Conservation (phyloP, 2,888 invertebrate genomes). For the Drosophila sordidapex region DNA sequence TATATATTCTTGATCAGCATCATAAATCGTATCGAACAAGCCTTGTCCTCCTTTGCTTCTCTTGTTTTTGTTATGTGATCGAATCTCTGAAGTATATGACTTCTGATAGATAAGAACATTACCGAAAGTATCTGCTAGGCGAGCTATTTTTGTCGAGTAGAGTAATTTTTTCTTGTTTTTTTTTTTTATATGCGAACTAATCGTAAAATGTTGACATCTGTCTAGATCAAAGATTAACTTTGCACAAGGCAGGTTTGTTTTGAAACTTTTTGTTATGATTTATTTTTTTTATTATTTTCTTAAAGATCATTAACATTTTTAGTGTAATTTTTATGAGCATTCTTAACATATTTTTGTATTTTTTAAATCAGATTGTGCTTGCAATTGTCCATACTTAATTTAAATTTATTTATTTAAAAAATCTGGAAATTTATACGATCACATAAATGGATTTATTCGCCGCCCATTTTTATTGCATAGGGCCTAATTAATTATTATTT, state of each 20-base stretch:
- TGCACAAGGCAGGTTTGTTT: neutral
- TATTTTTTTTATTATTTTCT: neutral
- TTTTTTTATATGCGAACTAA: neutral
- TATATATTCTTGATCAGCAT: neutral
- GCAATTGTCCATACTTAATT: neutral
- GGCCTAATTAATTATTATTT: slow-evolving; percentile 20
- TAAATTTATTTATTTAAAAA: neutral
- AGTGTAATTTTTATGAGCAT: neutral
- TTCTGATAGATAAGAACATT: neutral
- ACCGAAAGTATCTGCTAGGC: neutral
- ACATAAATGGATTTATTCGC: neutral
- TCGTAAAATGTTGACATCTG: neutral
- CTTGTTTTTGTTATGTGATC: neutral
- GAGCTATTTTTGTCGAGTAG: neutral
- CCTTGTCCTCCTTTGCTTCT: neutral
- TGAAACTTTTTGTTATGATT: neutral
- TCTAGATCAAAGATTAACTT: slow-evolving; percentile 1
- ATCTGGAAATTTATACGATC: neutral
- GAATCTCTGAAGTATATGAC: neutral
- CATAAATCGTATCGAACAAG: neutral
- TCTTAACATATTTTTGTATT: neutral
- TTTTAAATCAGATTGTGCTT: neutral
- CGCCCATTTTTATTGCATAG: slow-evolving; percentile 3
- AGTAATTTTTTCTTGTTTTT: neutral
- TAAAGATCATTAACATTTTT: neutral